Percentiles rank a stretch among this genome's conserved stretches.
phyloP scores from a whole-genome alignment of 2,797 vertebrate species.

The Neomorphus geoffroyi region DNA sequence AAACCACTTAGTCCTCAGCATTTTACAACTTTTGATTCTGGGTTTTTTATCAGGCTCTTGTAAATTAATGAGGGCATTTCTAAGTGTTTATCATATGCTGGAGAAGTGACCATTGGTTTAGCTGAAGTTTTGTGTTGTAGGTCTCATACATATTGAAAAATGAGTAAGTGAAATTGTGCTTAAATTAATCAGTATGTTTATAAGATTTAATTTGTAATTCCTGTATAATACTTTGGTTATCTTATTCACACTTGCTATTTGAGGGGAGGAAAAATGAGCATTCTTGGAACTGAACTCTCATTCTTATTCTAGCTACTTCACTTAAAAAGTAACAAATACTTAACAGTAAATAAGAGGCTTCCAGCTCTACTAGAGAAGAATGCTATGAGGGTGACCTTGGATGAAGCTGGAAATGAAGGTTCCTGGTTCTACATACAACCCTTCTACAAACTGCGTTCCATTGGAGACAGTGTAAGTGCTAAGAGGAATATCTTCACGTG shows the following conservation, averaged over 20 bases:
- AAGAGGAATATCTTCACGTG: rapidly evolving
- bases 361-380: slow-evolving; percentile 97
- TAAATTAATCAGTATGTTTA: rapidly evolving
- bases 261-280: background rate
- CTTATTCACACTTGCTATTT: background rate
- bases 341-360: slow-evolving; percentile 97
- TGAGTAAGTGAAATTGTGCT: background rate
- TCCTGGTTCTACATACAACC: slow-evolving; percentile 99
- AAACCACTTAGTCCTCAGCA: background rate
- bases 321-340: slow-evolving; percentile 98
- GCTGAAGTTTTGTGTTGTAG: background rate
- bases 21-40: background rate
- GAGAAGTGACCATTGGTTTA: background rate
- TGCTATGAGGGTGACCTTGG: slow-evolving; percentile 95
- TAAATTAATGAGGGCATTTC: rapidly evolving
- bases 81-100: background rate
- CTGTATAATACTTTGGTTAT: background rate
- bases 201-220: background rate
- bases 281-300: slow-evolving; percentile 64
- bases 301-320: slow-evolving; percentile 88
- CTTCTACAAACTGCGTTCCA: slow-evolving; percentile 96
- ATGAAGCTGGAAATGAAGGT: slow-evolving; percentile 95
- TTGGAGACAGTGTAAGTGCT: slow-evolving; percentile 94
- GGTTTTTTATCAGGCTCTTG: rapidly evolving
- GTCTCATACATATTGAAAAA: background rate